Base-by-base conservation (phyloP, 2,888 invertebrate genomes). In the Campaea margaritaria region DNA sequence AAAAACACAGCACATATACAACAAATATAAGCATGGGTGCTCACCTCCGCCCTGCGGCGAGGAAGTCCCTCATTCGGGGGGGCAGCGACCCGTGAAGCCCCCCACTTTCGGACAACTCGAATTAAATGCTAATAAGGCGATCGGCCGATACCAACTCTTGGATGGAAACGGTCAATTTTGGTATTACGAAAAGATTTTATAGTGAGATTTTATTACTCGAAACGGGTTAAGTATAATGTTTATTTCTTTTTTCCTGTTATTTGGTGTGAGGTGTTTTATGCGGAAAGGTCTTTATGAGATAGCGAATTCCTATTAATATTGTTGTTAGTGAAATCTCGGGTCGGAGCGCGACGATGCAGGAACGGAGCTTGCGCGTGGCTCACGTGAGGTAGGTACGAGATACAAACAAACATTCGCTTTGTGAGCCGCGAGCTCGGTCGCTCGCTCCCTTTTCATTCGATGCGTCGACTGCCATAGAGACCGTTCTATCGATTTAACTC, bases 101-200 rank as follows among this genome's bases (percentile, higher is more conserved):
- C 88, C 89, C 81, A 81, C 81, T 86, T 87, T 87, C 83, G 85
- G 80, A 76, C 78, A 78, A 79, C 82, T 83, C 84, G 83, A 87
- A 91, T 91, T 91, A 91, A 87, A 91, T 91, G 91, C 88, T 90
- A 91, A 91, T 91, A 86, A 87, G 86, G 70, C 79, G 86, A 87
- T 86, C 82, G 76, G 61, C 77, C 69, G 87, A 87, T 86, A 85
- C 76, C 75, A 53, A 68, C 68, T 78, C 79, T 46, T 73, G 72
- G 74, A 65, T 74, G 70, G 73, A 75, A 73, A 75, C 70, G 66
- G 64, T 64, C 65, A 74, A 77, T 68, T 68, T 68, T 68, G 64
- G 68, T 64, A 64, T 66, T 60, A 65, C 63, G 27, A 60, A 65
- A 49, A 66, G 62, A 63, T 68, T 65, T 68, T 65, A 67, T 62